Evolutionary conservation across 2,113 vertebrate species (phyloP).

Genomic region (Trochalopteron elliotii): DNA sequence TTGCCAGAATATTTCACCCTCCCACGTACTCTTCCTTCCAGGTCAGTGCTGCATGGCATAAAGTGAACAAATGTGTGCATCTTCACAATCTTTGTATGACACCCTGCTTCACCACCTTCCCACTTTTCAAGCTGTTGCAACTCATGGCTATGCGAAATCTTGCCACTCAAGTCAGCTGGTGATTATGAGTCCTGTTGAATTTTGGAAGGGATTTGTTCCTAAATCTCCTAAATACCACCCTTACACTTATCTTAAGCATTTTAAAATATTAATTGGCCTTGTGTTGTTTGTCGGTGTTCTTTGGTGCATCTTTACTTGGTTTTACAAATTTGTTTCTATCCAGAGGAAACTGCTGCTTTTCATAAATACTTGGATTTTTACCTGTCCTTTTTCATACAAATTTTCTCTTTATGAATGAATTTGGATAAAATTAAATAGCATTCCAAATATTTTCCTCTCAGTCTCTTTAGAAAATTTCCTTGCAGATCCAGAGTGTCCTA

Average conservation of each 20-base stretch:
- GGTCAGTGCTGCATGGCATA: constrained; percentile 47
- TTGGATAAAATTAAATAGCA: not conserved
- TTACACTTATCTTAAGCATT: not conserved
- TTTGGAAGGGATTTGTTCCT: not conserved
- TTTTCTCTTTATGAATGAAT: not conserved
- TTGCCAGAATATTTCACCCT: constrained; percentile 45
- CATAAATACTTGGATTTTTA: not conserved
- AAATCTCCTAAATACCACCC: not conserved
- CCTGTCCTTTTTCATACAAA: not conserved
- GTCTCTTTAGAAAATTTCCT: not conserved
- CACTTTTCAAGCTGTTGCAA: constrained; percentile 54
- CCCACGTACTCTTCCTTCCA: constrained; percentile 54
- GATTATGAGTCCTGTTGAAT: not conserved
- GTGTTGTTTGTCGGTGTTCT: not conserved
- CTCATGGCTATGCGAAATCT: not conserved
- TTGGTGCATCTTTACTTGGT: not conserved
- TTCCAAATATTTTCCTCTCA: not conserved
- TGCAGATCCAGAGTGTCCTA: not conserved
- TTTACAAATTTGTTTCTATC: not conserved
- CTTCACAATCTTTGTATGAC: constrained; percentile 24
- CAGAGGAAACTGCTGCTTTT: not conserved
- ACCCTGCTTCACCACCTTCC: constrained; percentile 48
- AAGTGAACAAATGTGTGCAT: constrained; percentile 67
- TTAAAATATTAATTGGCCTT: not conserved
- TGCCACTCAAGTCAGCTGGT: not conserved